Evolutionary conservation across 2,888 invertebrate species (phyloP).

Genomic region (Aphodius sticticus): DNA sequence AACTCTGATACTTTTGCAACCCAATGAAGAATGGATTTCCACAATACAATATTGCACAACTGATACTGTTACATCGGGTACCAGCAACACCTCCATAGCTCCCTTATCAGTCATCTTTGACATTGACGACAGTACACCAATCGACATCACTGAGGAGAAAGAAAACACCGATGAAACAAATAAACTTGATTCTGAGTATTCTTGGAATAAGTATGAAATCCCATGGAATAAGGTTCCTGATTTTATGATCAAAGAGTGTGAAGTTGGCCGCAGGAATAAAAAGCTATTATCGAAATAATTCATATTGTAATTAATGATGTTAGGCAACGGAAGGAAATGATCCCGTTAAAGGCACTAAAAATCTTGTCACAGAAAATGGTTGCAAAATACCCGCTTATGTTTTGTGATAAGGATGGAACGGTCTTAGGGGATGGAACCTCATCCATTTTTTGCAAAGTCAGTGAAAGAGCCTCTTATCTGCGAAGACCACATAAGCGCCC

Average conservation of each 20-base stretch:
- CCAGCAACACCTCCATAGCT: too few species aligned
- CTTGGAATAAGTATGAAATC: constrained; percentile 37
- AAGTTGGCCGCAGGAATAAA: constrained; percentile 28
- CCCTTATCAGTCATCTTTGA: too few species aligned
- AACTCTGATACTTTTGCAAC: constrained; percentile 21
- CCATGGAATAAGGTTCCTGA: constrained; percentile 36
- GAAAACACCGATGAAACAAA: constrained; percentile 16
- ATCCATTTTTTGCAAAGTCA: constrained; percentile 9
- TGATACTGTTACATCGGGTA: too few species aligned
- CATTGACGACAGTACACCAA: neutral
- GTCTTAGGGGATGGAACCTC: constrained; percentile 39
- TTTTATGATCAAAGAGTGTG: constrained; percentile 32
- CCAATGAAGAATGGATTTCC: constrained; percentile 21
- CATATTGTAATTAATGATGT: constrained; percentile 39
- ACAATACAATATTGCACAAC: too few species aligned
- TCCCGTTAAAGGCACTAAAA: constrained; percentile 40
- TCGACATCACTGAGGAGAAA: neutral
- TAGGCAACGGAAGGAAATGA: constrained; percentile 33
- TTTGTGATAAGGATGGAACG: constrained; percentile 42
- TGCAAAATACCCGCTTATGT: constrained; percentile 40
- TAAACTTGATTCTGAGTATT: constrained; percentile 21
- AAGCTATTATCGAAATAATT: constrained; percentile 31
- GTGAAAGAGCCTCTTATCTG: constrained; percentile 7
- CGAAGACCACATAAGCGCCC: constrained; percentile 19
- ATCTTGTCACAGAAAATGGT: constrained; percentile 38